phyloP scores from a whole-genome alignment of 2,888 invertebrate genomes.

The Petrolisthes cinctipes region DNA sequence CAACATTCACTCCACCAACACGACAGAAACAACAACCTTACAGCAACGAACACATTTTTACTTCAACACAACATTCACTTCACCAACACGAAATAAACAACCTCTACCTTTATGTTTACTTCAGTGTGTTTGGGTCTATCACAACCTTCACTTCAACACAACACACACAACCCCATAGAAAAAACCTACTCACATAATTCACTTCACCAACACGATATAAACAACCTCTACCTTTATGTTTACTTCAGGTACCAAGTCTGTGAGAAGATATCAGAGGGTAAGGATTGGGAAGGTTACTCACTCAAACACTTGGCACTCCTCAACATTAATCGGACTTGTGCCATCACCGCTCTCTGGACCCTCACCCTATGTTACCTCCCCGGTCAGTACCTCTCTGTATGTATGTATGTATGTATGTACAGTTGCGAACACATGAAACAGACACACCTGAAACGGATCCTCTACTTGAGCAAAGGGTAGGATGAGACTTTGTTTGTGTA shows the following conservation, averaged over 20 bases:
- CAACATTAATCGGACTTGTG: constrained; percentile 50
- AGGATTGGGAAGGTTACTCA: constrained; percentile 12
- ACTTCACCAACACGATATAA: not conserved
- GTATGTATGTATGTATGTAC: not conserved
- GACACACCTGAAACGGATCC: too few species aligned
- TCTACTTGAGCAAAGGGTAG: not conserved
- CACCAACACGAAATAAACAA: too few species aligned
- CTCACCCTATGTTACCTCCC: constrained; percentile 54
- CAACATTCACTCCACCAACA: too few species aligned
- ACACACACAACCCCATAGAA: too few species aligned
- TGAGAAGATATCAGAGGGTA: constrained; percentile 22
- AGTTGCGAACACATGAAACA: not conserved
- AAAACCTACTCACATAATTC: too few species aligned
- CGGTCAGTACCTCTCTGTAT: constrained; percentile 25
- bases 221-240: not conserved
- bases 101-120: too few species aligned
- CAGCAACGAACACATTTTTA: too few species aligned
- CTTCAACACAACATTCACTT: too few species aligned
- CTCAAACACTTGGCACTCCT: constrained; percentile 50
- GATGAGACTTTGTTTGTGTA: not conserved
- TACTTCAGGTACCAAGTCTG: constrained; percentile 50
- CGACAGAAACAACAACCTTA: too few species aligned
- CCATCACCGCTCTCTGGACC: constrained; percentile 62
- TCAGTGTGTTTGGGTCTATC: too few species aligned
- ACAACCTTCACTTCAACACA: too few species aligned